These are phyloP conservation scores for Pogonocichla stellata DNA, from an alignment of 2,113 vertebrate species.

Conservation along the genomic window DNA sequence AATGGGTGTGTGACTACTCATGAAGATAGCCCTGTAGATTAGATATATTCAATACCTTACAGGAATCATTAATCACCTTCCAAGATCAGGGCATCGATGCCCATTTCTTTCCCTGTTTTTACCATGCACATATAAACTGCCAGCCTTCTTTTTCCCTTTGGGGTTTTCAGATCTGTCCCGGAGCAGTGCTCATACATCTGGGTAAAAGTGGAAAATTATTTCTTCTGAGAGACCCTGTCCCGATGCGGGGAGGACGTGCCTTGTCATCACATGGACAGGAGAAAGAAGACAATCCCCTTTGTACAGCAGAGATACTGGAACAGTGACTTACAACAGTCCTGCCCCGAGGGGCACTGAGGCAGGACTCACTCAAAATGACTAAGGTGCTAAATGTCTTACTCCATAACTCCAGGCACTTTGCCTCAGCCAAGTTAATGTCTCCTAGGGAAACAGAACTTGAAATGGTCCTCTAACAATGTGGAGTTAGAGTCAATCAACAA, in stretches of 20 bases:
- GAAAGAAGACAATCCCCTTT: not conserved
- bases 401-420: not conserved
- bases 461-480: not conserved
- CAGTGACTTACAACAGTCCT: not conserved
- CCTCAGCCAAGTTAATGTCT: not conserved
- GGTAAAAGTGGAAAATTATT: not conserved
- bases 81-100: not conserved
- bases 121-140: not conserved
- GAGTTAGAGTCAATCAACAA: not conserved
- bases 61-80: not conserved
- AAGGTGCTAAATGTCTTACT: not conserved
- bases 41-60: not conserved
- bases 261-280: not conserved
- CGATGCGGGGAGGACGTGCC: fast-evolving
- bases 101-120: not conserved
- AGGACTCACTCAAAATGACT: not conserved
- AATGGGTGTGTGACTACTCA: not conserved
- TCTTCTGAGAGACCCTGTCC: not conserved
- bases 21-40: not conserved
- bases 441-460: not conserved
- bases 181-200: not conserved
- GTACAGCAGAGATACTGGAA: not conserved
- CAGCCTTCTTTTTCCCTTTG: not conserved
- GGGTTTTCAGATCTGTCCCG: not conserved
- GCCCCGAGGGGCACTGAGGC: fast-evolving